Percentiles rank a stretch among this genome's conserved stretches.
These are phyloP conservation scores for Azemiops feae DNA, from an alignment of 2,113 vertebrate genomes.

Conservation along the genomic window DNA sequence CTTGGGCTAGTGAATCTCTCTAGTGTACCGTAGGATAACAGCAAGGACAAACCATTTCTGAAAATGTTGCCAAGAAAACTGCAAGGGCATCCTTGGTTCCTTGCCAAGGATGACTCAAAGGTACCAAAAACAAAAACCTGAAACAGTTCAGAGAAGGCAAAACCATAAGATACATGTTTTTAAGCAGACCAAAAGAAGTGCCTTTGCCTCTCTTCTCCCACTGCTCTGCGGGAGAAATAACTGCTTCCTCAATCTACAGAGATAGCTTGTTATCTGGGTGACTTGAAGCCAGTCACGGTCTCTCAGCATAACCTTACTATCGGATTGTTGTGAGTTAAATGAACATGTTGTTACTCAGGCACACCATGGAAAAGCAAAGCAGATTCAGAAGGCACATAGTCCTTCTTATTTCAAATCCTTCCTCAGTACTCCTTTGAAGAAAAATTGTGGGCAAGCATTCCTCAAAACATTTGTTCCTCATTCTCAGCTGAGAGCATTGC, in stretches of 20 bases:
- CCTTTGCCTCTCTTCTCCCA: background rate
- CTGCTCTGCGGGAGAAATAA: background rate
- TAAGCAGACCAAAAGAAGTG: background rate
- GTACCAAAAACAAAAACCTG: background rate
- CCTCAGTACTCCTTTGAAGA: background rate
- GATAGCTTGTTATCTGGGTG: background rate
- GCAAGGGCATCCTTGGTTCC: background rate
- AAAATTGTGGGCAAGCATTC: background rate
- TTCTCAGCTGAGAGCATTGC: background rate
- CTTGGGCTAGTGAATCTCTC: background rate
- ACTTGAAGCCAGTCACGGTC: background rate
- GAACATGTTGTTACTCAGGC: background rate
- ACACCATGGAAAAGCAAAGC: background rate
- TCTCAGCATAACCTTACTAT: background rate
- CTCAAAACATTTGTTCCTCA: rapidly evolving
- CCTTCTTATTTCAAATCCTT: background rate
- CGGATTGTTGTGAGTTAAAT: background rate
- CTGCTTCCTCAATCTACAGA: background rate
- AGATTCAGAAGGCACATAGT: background rate
- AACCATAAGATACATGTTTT: background rate
- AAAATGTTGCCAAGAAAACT: background rate
- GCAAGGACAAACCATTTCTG: background rate
- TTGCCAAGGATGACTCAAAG: background rate
- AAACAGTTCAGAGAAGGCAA: background rate
- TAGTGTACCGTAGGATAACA: background rate